A percentile compares a stretch with the other conserved stretches of the same genome.
These are phyloP conservation scores for Drosophila miranda DNA, from an alignment of 1,140 invertebrate genomes.

Conservation along the genomic window DNA sequence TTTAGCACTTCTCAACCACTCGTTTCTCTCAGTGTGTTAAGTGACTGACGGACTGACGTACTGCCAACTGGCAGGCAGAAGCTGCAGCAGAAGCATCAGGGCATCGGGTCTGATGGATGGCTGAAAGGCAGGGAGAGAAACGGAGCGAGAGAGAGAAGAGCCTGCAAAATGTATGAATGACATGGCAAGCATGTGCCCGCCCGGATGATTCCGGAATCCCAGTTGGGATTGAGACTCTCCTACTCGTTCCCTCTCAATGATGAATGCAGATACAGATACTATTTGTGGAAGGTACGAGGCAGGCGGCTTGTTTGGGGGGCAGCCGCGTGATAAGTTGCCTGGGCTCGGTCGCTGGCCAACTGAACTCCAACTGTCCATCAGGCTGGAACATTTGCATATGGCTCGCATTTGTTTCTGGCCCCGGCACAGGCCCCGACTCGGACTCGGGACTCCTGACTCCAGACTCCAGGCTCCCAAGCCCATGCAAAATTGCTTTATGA, in stretches of 20 bases:
- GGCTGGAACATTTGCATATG: constrained; percentile 57
- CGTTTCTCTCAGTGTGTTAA: constrained; percentile 21
- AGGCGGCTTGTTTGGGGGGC: neutral
- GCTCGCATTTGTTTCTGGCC: constrained; percentile 34
- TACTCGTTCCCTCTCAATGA: constrained; percentile 9
- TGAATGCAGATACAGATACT: constrained; percentile 35
- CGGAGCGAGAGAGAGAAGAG: constrained; percentile 3
- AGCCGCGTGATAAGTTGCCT: constrained; percentile 44
- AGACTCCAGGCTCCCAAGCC: neutral
- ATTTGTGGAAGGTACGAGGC: constrained; percentile 37
- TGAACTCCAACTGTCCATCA: constrained; percentile 42
- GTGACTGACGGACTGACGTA: constrained; percentile 50
- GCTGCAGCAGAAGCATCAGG: constrained; percentile 39
- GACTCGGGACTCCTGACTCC: too few relatives aligned
- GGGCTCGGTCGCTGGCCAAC: constrained; percentile 22
- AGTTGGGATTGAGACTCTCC: constrained; percentile 23
- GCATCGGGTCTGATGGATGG: constrained; percentile 64
- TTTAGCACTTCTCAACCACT: too few relatives aligned
- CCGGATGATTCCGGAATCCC: constrained; percentile 32
- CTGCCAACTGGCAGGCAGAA: constrained; percentile 56
- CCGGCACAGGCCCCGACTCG: neutral
- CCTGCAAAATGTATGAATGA: constrained; percentile 77
- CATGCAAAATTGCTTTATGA: constrained; percentile 63
- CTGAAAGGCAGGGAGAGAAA: constrained; percentile 59
- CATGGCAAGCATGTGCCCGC: constrained; percentile 64